These are phyloP conservation scores for Scophthalmus maximus DNA, from an alignment of 2,113 vertebrate species.

Conservation along the genomic window DNA sequence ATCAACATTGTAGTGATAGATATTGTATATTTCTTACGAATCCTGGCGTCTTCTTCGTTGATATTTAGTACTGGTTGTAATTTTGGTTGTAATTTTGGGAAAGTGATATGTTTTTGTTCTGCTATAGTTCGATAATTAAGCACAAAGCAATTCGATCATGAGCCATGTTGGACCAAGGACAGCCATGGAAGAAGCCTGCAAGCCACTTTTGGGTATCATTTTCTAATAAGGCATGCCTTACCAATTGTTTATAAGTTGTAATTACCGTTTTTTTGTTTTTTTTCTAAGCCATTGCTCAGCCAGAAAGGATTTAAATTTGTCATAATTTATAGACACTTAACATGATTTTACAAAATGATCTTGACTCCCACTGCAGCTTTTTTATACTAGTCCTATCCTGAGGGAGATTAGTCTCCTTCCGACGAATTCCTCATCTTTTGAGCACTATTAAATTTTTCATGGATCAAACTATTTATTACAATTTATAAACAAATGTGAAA, in stretches of 20 bases:
- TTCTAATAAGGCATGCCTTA: constrained; percentile 20
- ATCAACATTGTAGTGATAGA: constrained; percentile 46
- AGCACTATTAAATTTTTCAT: background rate
- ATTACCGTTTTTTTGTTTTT: background rate
- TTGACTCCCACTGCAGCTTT: background rate
- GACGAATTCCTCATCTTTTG: background rate
- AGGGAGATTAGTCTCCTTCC: background rate
- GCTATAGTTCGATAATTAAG: constrained; percentile 57
- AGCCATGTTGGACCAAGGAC: constrained; percentile 42
- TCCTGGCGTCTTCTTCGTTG: constrained; percentile 37
- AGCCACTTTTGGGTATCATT: constrained; percentile 7
- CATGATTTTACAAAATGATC: background rate
- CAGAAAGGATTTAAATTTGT: constrained; percentile 2
- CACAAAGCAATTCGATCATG: constrained; percentile 22
- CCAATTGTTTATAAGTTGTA: background rate
- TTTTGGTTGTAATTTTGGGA: constrained; percentile 63
- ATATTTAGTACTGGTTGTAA: constrained; percentile 56
- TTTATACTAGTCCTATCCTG: background rate
- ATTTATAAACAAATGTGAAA: too few relatives aligned
- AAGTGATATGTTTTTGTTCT: constrained; percentile 56
- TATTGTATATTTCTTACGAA: constrained; percentile 69
- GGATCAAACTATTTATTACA: too few relatives aligned
- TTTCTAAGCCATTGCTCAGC: background rate
- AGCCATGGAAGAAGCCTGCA: constrained; percentile 26
- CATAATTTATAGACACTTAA: background rate